Base-by-base conservation (phyloP, 2,797 vertebrate species). In the Sciurus carolinensis region DNA sequence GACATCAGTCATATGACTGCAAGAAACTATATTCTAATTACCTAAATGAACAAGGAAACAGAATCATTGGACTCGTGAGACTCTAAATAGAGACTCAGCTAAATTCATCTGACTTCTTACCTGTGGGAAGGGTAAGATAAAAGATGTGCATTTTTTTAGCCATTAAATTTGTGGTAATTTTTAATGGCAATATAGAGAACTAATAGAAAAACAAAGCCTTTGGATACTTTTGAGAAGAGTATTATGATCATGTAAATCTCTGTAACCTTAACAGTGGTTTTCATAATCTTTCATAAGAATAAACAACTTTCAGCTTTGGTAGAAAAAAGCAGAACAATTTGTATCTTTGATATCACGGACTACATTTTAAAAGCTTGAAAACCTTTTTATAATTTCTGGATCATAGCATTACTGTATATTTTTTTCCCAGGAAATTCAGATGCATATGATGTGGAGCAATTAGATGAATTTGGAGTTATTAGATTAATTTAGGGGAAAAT, bases 171-270 rank as follows among this genome's bases (percentile, higher is more conserved):
- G 50, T 47, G 15, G 12, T 39, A 12, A 82, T 87, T 94, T 67
- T 39, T 36, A 72, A 18, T 47, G 92, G 7, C 20, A 54, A 36
- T 57, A 54, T 75, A 75, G 66, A 75, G 83, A 91, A 76, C 42
- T 39, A 42, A 87, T 39, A 83, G 36, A 50, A 36, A 71, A 76
- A 39, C 1, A 47, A 83, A 77, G 52, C 8, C 7, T 30, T 26
- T 73, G 57, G 50, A 30, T 94, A 44, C n/a, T 80, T 94, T 62
- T 54, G 28, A 69, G 79, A 72, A 7, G 42, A 67, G 2, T 80
- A 36, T 83, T 14, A 52, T 98, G 97, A 97, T 98, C 95, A 97
- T 97, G 96, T 98, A 98, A 97, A 96, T 90, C 97, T 97, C 94
- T 97, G 88, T 97, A 92, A 94, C 98, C 94, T 98, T 57, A 96